These are phyloP conservation scores for Myodes glareolus DNA, from an alignment of 2,113 vertebrate species.

Conservation along the genomic window DNA sequence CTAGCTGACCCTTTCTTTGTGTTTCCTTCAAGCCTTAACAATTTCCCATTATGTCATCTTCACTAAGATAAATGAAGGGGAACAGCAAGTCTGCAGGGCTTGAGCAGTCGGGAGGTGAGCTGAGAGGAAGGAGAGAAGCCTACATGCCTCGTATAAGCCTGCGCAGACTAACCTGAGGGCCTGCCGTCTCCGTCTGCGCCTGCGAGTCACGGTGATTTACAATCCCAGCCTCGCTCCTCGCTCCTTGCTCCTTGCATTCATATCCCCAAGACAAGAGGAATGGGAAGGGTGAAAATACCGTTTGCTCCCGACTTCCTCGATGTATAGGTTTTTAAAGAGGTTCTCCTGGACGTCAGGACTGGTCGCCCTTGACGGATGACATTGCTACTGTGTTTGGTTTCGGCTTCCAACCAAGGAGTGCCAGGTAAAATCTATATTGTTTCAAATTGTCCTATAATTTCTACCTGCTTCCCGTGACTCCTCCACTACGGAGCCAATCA, in stretches of 20 bases:
- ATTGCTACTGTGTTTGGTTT: constrained; percentile 85
- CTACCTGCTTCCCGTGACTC: constrained; percentile 53
- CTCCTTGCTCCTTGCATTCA: constrained; percentile 22
- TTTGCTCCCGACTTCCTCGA: constrained; percentile 73
- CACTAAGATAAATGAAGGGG: constrained; percentile 73
- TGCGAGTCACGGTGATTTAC: constrained; percentile 75
- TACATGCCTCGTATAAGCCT: constrained; percentile 20
- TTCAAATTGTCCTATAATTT: constrained; percentile 75
- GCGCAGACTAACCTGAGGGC: neutral
- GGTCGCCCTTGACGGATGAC: constrained; percentile 80
- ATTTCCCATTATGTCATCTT: constrained; percentile 79
- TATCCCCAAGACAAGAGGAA: constrained; percentile 73
- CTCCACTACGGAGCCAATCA: constrained; percentile 28
- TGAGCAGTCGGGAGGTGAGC: neutral
- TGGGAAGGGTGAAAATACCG: constrained; percentile 76
- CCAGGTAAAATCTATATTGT: constrained; percentile 75
- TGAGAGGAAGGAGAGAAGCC: neutral
- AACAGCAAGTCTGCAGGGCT: constrained; percentile 39
- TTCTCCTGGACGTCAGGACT: constrained; percentile 72
- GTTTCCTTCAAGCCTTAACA: constrained; percentile 74
- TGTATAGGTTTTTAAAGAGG: constrained; percentile 76
- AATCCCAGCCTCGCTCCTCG: constrained; percentile 56
- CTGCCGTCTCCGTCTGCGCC: constrained; percentile 5
- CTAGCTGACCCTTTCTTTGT: constrained; percentile 65
- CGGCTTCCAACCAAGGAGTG: constrained; percentile 72